Conservation (phyloP, 1,140 invertebrate genomes). For the Cydia amplana region DNA sequence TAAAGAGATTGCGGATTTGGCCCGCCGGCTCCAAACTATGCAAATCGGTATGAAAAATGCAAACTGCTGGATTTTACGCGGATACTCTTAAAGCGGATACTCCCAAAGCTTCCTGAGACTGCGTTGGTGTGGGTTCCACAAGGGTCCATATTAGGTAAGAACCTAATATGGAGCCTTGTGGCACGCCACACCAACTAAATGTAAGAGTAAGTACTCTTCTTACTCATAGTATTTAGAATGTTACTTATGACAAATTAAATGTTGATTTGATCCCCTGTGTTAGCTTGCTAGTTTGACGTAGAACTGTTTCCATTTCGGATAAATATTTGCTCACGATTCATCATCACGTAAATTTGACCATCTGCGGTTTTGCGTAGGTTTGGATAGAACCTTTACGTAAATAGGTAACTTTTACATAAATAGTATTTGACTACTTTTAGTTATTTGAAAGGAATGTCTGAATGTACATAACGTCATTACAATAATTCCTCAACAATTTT, state of each 20-base stretch:
- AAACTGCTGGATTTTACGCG: conserved; percentile 62
- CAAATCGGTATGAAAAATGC: conserved; percentile 36
- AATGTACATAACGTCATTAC: not conserved
- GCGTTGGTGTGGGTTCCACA: conserved; percentile 2
- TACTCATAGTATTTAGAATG: not conserved
- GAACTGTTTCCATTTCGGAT: not conserved
- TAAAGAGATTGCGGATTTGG: conserved; percentile 65
- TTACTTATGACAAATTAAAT: conserved; percentile 2
- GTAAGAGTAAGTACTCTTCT: too few species aligned
- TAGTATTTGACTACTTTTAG: not conserved
- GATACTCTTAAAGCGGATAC: conserved; percentile 39
- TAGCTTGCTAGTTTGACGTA: not conserved
- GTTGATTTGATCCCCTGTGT: not conserved
- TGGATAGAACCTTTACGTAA: not conserved
- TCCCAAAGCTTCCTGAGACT: not conserved
- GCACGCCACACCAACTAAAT: too few species aligned
- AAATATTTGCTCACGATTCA: not conserved
- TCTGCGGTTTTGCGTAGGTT: not conserved
- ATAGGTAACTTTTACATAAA: not conserved
- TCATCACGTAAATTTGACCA: not conserved
- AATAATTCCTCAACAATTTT: not conserved
- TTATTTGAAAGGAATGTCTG: not conserved
- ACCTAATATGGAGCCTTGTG: too few species aligned
- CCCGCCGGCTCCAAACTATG: conserved; percentile 36
- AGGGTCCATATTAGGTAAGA: not conserved